These are phyloP conservation scores for Gymnosoma rotundatum DNA, from an alignment of 2,888 invertebrate species.

Conservation along the genomic window DNA sequence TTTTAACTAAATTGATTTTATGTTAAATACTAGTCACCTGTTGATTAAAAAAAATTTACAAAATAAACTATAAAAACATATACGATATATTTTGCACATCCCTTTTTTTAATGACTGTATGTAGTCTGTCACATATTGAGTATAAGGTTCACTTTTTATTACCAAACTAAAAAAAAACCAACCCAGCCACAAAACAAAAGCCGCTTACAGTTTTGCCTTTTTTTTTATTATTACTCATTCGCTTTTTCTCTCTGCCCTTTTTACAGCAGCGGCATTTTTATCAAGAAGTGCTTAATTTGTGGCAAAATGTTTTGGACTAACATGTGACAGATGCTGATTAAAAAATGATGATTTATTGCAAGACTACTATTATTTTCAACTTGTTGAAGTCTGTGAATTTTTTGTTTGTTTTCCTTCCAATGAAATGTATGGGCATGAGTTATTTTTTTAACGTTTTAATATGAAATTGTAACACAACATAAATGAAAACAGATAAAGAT, in stretches of 20 bases:
- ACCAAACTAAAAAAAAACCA: neutral
- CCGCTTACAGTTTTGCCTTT: constrained; percentile 44
- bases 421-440: too few species aligned
- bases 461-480: constrained; percentile 60
- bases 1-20: too few species aligned
- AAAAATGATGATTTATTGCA: constrained; percentile 71
- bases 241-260: neutral
- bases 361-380: constrained; percentile 56
- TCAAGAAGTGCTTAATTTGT: constrained; percentile 71
- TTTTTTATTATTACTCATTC: neutral
- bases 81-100: constrained; percentile 6
- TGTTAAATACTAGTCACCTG: constrained; percentile 41
- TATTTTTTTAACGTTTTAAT: constrained; percentile 36
- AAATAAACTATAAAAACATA: neutral
- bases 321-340: constrained; percentile 71
- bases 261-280: constrained; percentile 63
- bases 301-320: constrained; percentile 71
- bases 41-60: neutral
- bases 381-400: constrained; percentile 49
- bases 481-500: constrained; percentile 48
- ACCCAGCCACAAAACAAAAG: constrained; percentile 20
- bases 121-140: constrained; percentile 28
- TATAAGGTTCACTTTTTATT: constrained; percentile 8
- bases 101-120: constrained; percentile 21
- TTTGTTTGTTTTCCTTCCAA: constrained; percentile 20